These are phyloP conservation scores for Andrena cerasifolii DNA, from an alignment of 1,140 invertebrate genomes.

Conservation along the genomic window DNA sequence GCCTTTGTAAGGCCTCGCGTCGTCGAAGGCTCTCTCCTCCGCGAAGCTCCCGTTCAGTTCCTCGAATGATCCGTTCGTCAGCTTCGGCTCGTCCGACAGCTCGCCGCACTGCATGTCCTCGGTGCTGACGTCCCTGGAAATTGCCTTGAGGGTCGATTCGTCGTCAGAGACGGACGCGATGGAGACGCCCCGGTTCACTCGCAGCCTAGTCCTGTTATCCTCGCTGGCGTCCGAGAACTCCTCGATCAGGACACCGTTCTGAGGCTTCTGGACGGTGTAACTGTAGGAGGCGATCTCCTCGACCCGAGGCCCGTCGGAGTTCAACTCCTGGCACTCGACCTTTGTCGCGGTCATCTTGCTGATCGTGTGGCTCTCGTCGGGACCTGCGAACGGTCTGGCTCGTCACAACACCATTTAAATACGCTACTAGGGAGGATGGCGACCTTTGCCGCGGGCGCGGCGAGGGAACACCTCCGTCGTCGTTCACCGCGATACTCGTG, in stretches of 20 bases:
- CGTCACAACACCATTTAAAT: conserved; percentile 44
- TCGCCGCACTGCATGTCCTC: conserved; percentile 80
- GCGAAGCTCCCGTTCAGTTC: conserved; percentile 60
- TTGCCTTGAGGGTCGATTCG: conserved; percentile 83
- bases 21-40: conserved; percentile 68
- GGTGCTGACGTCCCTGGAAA: conserved; percentile 84
- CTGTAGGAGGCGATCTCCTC: conserved; percentile 86
- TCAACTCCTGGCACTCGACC: conserved; percentile 83
- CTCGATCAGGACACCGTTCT: conserved; percentile 83
- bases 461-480: background rate
- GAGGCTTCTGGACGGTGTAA: conserved; percentile 74
- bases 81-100: conserved; percentile 65
- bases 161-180: conserved; percentile 87
- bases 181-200: conserved; percentile 83
- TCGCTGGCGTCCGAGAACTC: conserved; percentile 83
- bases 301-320: conserved; percentile 81
- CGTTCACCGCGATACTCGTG: too few species aligned
- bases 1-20: conserved; percentile 64
- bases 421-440: conserved; percentile 1
- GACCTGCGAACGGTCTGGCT: conserved; percentile 82
- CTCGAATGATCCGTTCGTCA: conserved; percentile 65
- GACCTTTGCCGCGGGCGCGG: background rate
- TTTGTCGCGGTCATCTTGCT: conserved; percentile 86
- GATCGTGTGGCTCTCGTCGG: conserved; percentile 85
- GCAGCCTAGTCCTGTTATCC: conserved; percentile 80